Conservation (phyloP, 2,888 invertebrate genomes). For the Chrysotoxum bicinctum region DNA sequence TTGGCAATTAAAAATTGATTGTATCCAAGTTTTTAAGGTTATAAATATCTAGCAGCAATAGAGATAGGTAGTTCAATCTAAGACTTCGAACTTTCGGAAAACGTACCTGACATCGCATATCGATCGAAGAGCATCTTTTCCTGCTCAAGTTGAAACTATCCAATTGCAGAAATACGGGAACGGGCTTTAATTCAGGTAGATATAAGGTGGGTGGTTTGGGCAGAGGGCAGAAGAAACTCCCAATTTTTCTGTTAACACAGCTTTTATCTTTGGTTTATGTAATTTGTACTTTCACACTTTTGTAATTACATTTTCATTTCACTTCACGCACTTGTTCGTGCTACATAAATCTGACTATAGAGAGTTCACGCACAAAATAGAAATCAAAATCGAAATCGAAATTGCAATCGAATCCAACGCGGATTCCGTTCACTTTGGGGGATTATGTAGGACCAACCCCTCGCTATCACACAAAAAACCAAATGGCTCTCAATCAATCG, state of each 20-base stretch:
- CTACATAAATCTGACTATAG: neutral
- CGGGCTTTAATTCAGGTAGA: neutral
- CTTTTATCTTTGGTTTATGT: slow-evolving; percentile 43
- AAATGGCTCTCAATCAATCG: slow-evolving; percentile 41
- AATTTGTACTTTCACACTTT: slow-evolving; percentile 41
- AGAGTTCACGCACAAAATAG: neutral
- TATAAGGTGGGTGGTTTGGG: neutral
- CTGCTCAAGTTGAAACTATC: slow-evolving; percentile 47
- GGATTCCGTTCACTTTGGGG: slow-evolving; percentile 32
- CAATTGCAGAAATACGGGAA: slow-evolving; percentile 25
- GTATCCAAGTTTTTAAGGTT: too few relatives aligned
- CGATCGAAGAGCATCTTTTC: slow-evolving; percentile 80
- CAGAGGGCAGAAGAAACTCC: neutral
- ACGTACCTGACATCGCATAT: slow-evolving; percentile 80
- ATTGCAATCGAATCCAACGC: slow-evolving; percentile 4
- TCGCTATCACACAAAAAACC: slow-evolving; percentile 40
- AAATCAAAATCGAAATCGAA: neutral
- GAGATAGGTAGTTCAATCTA: neutral
- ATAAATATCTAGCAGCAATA: too few relatives aligned
- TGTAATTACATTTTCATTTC: slow-evolving; percentile 51
- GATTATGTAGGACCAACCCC: slow-evolving; percentile 26
- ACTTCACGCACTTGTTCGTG: slow-evolving; percentile 43
- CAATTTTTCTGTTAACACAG: slow-evolving; percentile 12
- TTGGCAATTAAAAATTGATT: too few relatives aligned
- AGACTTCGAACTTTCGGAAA: neutral